phyloP scores from a whole-genome alignment of 2,113 vertebrate genomes.

The Microtus montanus region DNA sequence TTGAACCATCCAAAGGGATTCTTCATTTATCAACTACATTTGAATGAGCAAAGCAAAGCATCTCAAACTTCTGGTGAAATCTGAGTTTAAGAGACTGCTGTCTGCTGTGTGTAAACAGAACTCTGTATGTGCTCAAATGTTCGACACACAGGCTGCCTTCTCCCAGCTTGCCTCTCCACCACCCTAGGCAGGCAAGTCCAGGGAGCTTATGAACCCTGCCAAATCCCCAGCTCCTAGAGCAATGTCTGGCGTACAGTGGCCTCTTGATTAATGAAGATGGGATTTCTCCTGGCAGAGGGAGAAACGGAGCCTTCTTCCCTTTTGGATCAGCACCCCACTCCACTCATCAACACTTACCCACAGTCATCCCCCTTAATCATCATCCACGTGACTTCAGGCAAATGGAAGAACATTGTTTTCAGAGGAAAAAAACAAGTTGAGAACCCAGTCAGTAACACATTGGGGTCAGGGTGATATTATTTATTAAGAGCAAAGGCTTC shows the following conservation, averaged over 20 bases:
- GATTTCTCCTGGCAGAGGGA: constrained; percentile 25
- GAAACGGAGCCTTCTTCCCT: not conserved
- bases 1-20: not conserved
- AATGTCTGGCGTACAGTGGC: not conserved
- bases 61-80: not conserved
- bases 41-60: not conserved
- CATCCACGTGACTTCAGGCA: not conserved
- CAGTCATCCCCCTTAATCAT: not conserved
- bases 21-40: not conserved
- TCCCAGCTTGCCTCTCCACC: not conserved
- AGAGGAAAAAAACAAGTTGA: not conserved
- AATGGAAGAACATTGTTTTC: not conserved
- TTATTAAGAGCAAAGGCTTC: not conserved
- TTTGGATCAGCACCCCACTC: not conserved
- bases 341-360: not conserved
- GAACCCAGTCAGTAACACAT: not conserved
- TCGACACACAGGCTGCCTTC: not conserved
- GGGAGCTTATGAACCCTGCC: not conserved
- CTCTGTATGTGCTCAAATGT: not conserved
- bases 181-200: not conserved
- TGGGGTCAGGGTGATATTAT: not conserved
- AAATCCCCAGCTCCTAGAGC: not conserved
- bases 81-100: not conserved
- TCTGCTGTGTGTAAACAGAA: not conserved
- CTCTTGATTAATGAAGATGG: constrained; percentile 27